Evolutionary conservation across 2,113 vertebrate species (phyloP).

Genomic region (Otocyon megalotis): DNA sequence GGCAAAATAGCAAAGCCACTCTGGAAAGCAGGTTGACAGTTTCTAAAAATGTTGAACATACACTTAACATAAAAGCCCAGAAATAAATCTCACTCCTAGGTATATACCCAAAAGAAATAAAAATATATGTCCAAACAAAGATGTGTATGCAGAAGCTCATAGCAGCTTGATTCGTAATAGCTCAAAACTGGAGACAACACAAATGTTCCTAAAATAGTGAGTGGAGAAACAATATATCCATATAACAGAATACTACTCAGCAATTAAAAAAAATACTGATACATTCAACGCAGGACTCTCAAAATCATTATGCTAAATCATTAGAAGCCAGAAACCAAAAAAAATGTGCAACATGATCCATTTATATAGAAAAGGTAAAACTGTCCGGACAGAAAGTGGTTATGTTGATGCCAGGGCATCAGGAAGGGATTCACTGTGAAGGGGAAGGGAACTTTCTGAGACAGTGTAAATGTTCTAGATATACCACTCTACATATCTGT

Average conservation of each 20-base stretch:
- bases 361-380: not conserved
- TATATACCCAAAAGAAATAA: not conserved
- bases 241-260: not conserved
- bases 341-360: not conserved
- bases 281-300: not conserved
- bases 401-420: not conserved
- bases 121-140: constrained; percentile 47
- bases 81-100: constrained; percentile 53
- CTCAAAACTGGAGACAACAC: not conserved
- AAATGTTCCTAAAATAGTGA: not conserved
- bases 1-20: not conserved
- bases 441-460: not conserved
- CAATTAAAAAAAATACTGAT: not conserved
- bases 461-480: not conserved
- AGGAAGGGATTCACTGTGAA: not conserved
- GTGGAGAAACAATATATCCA: constrained; percentile 4
- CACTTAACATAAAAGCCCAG: not conserved
- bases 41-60: constrained; percentile 36
- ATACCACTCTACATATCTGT: constrained; percentile 4
- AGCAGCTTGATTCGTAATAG: constrained; percentile 31
- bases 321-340: not conserved
- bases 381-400: not conserved
- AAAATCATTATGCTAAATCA: constrained; percentile 37
- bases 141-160: not conserved
- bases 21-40: not conserved